These are phyloP conservation scores for Pomatorhinus ruficollis DNA, from an alignment of 2,113 vertebrate genomes.

Conservation along the genomic window DNA sequence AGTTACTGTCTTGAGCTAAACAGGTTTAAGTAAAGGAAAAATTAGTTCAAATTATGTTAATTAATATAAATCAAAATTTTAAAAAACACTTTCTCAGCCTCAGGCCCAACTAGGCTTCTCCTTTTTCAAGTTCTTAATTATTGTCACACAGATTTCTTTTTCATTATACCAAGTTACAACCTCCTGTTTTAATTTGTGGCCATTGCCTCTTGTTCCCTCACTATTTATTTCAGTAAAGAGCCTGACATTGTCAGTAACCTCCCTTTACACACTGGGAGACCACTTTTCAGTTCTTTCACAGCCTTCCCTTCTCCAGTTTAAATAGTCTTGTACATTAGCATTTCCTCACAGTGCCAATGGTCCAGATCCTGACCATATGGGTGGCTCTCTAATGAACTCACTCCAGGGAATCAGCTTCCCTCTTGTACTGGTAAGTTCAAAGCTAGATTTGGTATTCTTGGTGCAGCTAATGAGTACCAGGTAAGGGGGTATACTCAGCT, in stretches of 20 bases:
- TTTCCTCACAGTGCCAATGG: neutral
- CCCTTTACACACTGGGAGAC: neutral
- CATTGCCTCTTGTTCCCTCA: neutral
- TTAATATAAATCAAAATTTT: neutral
- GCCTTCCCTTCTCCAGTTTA: neutral
- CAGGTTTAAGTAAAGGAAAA: neutral
- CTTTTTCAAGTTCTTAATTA: neutral
- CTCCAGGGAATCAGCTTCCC: accelerated
- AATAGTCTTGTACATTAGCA: neutral
- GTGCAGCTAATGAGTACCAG: neutral
- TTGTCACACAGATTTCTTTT: neutral
- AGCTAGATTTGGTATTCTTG: neutral
- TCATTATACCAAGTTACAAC: neutral
- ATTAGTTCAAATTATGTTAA: neutral
- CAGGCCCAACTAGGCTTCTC: neutral
- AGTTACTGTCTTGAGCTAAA: neutral
- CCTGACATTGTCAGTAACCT: neutral
- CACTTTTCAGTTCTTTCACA: neutral
- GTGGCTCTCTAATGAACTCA: neutral
- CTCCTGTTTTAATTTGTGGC: neutral
- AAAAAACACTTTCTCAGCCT: neutral
- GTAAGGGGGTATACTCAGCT: neutral
- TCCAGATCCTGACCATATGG: neutral
- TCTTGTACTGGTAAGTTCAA: neutral
- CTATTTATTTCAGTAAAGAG: neutral